These are phyloP conservation scores for Chorisops tibialis DNA, from an alignment of 2,888 invertebrate species.

Conservation along the genomic window DNA sequence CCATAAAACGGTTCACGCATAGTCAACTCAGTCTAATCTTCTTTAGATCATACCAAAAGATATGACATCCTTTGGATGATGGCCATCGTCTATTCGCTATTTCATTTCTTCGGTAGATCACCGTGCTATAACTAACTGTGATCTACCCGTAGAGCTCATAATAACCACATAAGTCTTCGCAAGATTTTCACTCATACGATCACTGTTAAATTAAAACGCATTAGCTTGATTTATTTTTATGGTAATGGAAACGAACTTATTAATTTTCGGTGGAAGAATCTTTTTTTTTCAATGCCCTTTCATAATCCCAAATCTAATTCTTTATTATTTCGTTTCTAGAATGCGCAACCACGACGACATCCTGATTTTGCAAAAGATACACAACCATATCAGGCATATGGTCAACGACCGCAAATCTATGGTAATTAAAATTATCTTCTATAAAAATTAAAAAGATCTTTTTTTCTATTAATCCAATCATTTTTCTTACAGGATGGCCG, in stretches of 20 bases:
- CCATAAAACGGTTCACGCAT: no score
- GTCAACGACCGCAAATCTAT: conserved; percentile 64
- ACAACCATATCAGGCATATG: conserved; percentile 64
- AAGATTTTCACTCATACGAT: no score
- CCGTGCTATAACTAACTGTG: no score
- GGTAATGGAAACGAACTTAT: background rate
- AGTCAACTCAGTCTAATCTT: no score
- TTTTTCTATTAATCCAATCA: conserved; percentile 21
- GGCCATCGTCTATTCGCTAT: no score
- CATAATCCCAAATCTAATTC: background rate
- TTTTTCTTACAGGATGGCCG: conserved; percentile 57
- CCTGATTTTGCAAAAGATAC: conserved; percentile 79
- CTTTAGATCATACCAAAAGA: no score
- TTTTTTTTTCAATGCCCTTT: background rate
- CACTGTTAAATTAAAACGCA: no score
- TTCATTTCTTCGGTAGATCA: no score
- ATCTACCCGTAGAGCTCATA: no score
- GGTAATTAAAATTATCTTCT: conserved; percentile 50
- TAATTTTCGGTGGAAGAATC: background rate
- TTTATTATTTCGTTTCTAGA: conserved; percentile 53
- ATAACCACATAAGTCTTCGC: no score
- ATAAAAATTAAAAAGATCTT: background rate
- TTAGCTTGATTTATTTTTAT: no score
- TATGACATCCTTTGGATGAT: no score
- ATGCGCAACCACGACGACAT: conserved; percentile 71